phyloP scores from a whole-genome alignment of 2,888 invertebrate species.

The Caenorhabditis sp. region DNA sequence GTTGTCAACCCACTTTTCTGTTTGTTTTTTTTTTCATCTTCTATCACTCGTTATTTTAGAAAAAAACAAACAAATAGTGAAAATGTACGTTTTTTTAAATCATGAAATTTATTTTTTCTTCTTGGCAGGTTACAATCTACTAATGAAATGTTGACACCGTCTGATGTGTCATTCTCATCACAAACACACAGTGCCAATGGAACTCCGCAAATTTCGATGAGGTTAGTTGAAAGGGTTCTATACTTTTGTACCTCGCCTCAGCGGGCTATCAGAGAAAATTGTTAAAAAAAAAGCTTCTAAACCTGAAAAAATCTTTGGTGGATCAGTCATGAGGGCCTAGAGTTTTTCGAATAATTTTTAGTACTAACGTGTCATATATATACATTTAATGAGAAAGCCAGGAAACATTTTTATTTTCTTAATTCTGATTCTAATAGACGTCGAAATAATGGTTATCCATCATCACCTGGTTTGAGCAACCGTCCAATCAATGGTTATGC shows the following conservation, averaged over 20 bases:
- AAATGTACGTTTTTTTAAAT: too few species aligned
- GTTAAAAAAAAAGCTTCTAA: too few species aligned
- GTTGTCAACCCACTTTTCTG: slow-evolving; percentile 2
- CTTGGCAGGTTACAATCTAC: slow-evolving; percentile 51
- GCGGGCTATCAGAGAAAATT: background rate
- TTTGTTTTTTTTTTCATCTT: slow-evolving; percentile 8
- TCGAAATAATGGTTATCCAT: slow-evolving; percentile 25
- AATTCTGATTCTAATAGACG: slow-evolving; percentile 1
- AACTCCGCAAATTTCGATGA: slow-evolving; percentile 41
- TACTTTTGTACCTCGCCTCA: too few species aligned
- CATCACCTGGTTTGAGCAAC: slow-evolving; percentile 15
- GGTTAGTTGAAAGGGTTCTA: too few species aligned
- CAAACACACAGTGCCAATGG: slow-evolving; percentile 34
- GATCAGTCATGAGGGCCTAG: too few species aligned
- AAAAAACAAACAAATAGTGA: background rate
- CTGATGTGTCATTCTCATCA: background rate
- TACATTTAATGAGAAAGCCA: too few species aligned
- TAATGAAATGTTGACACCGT: slow-evolving; percentile 37
- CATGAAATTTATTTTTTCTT: too few species aligned
- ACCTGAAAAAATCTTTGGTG: too few species aligned
- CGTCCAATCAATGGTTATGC: slow-evolving; percentile 15
- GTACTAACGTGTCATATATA: too few species aligned
- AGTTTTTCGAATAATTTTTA: background rate
- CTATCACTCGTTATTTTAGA: slow-evolving; percentile 1
- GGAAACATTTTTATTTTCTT: too few species aligned